Base-by-base conservation (phyloP, 2,888 invertebrate genomes). In the Nectonema munidae region DNA sequence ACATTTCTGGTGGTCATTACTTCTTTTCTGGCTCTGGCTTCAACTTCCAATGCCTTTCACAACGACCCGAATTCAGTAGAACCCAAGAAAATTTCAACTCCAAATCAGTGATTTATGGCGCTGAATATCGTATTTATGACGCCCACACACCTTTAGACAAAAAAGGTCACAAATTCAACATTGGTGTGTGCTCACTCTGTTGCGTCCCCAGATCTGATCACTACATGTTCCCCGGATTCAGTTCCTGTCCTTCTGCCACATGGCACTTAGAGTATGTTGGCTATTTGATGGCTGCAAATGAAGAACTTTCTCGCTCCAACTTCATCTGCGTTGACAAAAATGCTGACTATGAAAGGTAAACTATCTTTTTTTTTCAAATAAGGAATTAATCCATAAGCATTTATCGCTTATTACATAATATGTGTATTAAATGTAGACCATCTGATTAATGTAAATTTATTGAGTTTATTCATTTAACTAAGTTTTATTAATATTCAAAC, bases 21-120 rank as follows among this genome's bases (percentile, higher is more conserved):
- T 34, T 34, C 35, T 34, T 34, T 34, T 34, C 35, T 9, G 35
- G 35, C 4, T 34, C 35, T 15, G 35, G 35, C 4, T 34, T 11
- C 14, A 20, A 34, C 19, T 34, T 19, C 14, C 35, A 34, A 19
- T 34, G 35, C 15, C 19, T 34, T 4, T 20, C 35, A 5, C 35
- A 20, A 9, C 6, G 6, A 5, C 35, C 35, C 5, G 35, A 34
- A 11, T 34, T 18, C 35, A 34, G 20, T 11, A 19, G 17, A 19
- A 34, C 6, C 5, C 35, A 19, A 5, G 35, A 34, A 9, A 20
- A 20, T 9, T 34, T 34, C 19, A 18, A 34, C 17, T 34, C 35
- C 18, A 34, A 34, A 19, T 5, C 35, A 5, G 20, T 20, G 6
- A 34, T 34, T 14, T 34, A 34, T 19, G 35, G 35, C 4, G 35